These are phyloP conservation scores for Porites rus DNA, from an alignment of 92 coral and sea anemone genomes.

Conservation along the genomic window DNA sequence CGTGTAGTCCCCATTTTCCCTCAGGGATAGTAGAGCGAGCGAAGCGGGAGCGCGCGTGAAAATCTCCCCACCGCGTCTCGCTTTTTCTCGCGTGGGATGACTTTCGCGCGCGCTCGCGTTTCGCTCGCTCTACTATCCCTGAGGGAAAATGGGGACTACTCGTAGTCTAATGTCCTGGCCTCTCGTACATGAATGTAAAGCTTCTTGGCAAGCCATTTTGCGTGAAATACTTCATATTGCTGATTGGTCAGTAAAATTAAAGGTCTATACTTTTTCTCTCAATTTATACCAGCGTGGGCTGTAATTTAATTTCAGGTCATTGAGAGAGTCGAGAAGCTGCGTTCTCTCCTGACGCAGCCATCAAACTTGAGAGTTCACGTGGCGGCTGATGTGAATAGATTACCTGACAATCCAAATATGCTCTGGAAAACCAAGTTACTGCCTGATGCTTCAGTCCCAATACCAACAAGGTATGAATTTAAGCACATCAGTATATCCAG, in stretches of 20 bases:
- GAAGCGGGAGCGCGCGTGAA: background rate
- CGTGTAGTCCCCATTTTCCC: background rate
- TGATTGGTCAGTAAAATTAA: background rate
- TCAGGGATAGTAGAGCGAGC: background rate
- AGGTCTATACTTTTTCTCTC: background rate
- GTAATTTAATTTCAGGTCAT: slow-evolving; percentile 70
- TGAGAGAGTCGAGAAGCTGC: slow-evolving; percentile 71
- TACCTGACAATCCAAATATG: slow-evolving; percentile 77
- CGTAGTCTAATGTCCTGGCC: too few species aligned
- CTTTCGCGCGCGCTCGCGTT: too few species aligned
- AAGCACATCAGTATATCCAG: background rate
- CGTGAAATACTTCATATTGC: background rate
- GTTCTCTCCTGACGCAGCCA: slow-evolving; percentile 79
- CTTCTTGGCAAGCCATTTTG: too few species aligned
- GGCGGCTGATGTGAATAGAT: slow-evolving; percentile 84
- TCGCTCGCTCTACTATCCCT: background rate
- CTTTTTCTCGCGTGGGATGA: too few species aligned
- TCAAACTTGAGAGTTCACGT: slow-evolving; percentile 88
- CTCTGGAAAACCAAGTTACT: slow-evolving; percentile 80
- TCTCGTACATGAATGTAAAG: too few species aligned
- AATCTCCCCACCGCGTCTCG: too few species aligned
- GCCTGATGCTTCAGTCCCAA: slow-evolving; percentile 47
- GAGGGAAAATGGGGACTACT: background rate
- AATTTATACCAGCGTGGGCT: background rate
- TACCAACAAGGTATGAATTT: slow-evolving; percentile 67